phyloP scores from a whole-genome alignment of 2,113 vertebrate genomes.

The Ploceus nigricollis region DNA sequence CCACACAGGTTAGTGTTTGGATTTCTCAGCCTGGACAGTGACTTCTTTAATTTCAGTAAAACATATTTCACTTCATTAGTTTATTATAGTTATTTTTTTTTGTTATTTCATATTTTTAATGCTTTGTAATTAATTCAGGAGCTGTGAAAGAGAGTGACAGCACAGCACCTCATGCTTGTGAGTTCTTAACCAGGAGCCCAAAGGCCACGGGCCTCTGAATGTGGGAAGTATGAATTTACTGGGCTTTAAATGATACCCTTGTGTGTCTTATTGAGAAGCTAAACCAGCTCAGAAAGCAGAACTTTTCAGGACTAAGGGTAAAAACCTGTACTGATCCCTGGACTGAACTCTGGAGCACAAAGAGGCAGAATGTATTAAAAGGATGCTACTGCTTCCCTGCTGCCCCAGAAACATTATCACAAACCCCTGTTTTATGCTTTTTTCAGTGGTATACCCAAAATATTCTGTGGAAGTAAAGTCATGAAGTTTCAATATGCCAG shows the following conservation, averaged over 20 bases:
- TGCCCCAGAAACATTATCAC: background rate
- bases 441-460: background rate
- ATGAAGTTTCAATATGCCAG: background rate
- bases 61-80: background rate
- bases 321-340: background rate
- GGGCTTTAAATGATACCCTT: constrained; percentile 21
- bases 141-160: background rate
- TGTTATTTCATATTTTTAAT: constrained; percentile 36
- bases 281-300: constrained; percentile 25
- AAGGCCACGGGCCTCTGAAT: background rate
- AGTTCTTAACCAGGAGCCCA: background rate
- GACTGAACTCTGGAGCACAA: background rate
- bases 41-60: background rate
- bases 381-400: background rate
- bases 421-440: background rate
- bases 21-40: background rate
- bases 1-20: background rate
- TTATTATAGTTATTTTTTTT: constrained; percentile 47
- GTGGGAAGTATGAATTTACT: background rate
- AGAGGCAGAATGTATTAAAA: background rate
- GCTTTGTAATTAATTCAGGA: constrained; percentile 46
- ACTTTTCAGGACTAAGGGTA: background rate
- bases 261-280: background rate
- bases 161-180: background rate
- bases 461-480: background rate